A percentile compares a stretch with the other conserved stretches of the same genome.
Conservation (phyloP, 2,888 invertebrate species). For the Phasia obesa region DNA sequence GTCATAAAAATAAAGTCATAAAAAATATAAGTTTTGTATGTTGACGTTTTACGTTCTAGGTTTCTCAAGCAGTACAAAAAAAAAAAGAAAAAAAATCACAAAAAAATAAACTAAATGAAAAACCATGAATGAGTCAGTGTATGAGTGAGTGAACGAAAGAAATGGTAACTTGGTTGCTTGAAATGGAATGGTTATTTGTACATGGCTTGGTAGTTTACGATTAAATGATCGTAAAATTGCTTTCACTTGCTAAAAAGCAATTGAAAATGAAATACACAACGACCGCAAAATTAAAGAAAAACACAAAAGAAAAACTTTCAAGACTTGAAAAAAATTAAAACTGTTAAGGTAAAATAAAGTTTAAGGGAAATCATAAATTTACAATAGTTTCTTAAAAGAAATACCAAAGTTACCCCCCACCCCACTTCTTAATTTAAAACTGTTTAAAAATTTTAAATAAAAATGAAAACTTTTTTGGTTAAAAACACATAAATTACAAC, state of each 20-base stretch:
- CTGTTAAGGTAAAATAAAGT: conserved; percentile 39
- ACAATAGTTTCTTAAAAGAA: conserved; percentile 21
- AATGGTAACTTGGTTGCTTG: not conserved
- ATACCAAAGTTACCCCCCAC: conserved; percentile 1
- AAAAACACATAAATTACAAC: conserved; percentile 36
- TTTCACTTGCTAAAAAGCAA: conserved; percentile 57
- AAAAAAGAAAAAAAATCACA: not conserved
- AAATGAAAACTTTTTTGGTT: not conserved
- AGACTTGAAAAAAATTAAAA: conserved; percentile 11
- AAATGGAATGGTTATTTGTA: conserved; percentile 50
- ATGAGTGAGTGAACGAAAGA: conserved; percentile 18
- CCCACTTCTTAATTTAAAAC: conserved; percentile 27
- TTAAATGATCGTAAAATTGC: conserved; percentile 69
- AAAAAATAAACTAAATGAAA: conserved; percentile 37
- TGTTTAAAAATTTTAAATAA: conserved; percentile 32
- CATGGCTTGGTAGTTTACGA: conserved; percentile 56
- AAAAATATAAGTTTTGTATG: conserved; percentile 62
- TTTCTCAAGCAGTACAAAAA: conserved; percentile 18
- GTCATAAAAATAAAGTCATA: conserved; percentile 76
- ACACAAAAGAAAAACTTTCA: not conserved
- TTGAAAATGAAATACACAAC: conserved; percentile 17
- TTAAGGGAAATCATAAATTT: conserved; percentile 49
- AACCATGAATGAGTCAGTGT: conserved; percentile 36
- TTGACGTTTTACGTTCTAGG: conserved; percentile 60
- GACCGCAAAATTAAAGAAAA: conserved; percentile 26